phyloP scores from a whole-genome alignment of 1,140 invertebrate species.

The Camponotus vicinus region DNA sequence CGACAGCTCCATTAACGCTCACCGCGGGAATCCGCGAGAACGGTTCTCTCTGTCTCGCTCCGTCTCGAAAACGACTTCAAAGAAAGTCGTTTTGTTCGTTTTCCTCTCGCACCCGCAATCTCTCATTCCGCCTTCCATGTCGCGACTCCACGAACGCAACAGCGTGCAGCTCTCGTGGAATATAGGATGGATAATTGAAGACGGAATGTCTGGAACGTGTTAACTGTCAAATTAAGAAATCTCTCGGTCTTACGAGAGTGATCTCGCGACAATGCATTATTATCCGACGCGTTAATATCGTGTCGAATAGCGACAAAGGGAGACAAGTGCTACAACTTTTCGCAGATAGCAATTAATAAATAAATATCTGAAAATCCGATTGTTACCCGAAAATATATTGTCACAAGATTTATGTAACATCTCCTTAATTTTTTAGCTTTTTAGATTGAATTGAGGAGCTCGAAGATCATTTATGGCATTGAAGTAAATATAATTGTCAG shows the following conservation, averaged over 20 bases:
- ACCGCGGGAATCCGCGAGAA: conserved; percentile 67
- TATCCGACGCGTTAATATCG: conserved; percentile 26
- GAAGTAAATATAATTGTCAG: neutral
- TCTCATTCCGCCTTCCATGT: conserved; percentile 37
- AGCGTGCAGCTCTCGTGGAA: neutral
- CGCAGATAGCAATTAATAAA: neutral
- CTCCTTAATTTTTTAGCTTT: neutral
- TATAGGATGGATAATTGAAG: conserved; percentile 40
- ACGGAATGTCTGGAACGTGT: conserved; percentile 38
- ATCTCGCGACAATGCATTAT: neutral
- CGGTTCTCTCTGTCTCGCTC: neutral
- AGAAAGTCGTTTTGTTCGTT: conserved; percentile 20
- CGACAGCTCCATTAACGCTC: conserved; percentile 75
- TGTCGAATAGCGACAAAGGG: neutral
- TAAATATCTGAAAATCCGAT: neutral
- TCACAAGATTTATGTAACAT: too few relatives aligned
- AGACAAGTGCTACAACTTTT: neutral
- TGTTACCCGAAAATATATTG: neutral
- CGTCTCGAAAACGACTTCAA: conserved; percentile 29
- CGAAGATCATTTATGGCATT: too few relatives aligned
- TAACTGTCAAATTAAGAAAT: conserved; percentile 58
- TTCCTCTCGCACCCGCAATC: conserved; percentile 22
- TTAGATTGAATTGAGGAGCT: neutral
- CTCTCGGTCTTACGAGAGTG: neutral
- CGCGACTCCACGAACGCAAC: conserved; percentile 29